Evolutionary conservation across 2,113 vertebrate species (phyloP), one percentile per base, ranked within the genome.

Genomic region (Melanostigma gelatinosum): DNA sequence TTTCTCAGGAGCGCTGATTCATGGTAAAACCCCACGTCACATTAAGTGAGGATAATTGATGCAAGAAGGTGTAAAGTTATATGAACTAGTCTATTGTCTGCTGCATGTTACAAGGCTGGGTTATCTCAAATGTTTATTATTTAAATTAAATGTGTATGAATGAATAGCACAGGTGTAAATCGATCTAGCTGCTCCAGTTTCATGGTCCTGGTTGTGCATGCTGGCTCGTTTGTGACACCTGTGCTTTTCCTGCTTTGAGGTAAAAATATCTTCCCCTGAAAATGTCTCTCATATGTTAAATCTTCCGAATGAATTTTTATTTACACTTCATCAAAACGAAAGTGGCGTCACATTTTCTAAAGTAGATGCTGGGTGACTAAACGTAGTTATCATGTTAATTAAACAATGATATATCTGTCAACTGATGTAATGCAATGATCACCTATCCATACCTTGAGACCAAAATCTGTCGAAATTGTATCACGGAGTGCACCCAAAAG

Each of bases 1-100:
- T 85, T 58, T 71, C 48, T 67, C 46, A 44, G 63, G 48, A 66
- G 57, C 48, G 81, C 79, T 77, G 75, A 80, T 64, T 84, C 50
- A 79, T 69, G 48, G 63, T 42, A 65, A 79, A 80, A 60, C 62
- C 58, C 50, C 46, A 32, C 8, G 69, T 5, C 34, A 6, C 52
- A 55, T 72, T 65, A 68, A 64, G 65, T 79, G 75, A 40, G 50
- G 36, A 80, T 84, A 78, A 82, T 75, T 29, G 40, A 62, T 67
- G 58, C 57, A 80, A 75, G 6, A 84, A 65, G 34, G 48, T 84
- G 58, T 24, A 34, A 64, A 55, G 40, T 50, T 73, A 69, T 9
- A 60, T 58, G 32, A 34, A 52, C 22, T 29, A 50, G 18, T 52
- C 64, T 18, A 22, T 10, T 46, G 66, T 77, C 50, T 77, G 55